Conservation (phyloP, 1,140 invertebrate species). For the Odontomachus brunneus region DNA sequence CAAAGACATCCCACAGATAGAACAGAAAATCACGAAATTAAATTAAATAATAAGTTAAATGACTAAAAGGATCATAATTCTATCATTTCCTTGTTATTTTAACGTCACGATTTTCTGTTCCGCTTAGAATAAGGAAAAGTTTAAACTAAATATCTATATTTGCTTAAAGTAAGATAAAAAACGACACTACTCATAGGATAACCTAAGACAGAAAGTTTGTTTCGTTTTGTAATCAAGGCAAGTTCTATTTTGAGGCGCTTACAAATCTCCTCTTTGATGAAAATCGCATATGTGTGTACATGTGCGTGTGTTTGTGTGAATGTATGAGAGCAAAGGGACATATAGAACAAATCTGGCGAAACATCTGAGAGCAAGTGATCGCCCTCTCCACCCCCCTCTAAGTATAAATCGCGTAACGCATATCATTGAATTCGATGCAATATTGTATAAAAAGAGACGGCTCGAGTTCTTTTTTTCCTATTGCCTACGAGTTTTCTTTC, state of each 20-base stretch:
- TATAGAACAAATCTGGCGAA: slow-evolving; percentile 17
- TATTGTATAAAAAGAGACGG: slow-evolving; percentile 55
- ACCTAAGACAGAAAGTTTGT: too few relatives aligned
- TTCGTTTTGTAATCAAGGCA: background rate
- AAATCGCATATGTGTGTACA: background rate
- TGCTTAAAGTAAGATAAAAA: too few relatives aligned
- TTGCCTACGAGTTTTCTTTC: background rate
- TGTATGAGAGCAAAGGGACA: slow-evolving; percentile 32
- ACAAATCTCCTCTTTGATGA: background rate
- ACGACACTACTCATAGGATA: too few relatives aligned
- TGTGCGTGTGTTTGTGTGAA: too few relatives aligned
- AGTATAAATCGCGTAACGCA: slow-evolving; percentile 25
- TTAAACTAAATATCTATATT: too few relatives aligned
- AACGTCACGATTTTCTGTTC: too few relatives aligned
- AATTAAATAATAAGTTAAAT: too few relatives aligned
- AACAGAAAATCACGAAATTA: too few relatives aligned
- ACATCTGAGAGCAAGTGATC: background rate
- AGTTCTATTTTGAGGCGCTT: background rate
- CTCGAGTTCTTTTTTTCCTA: slow-evolving; percentile 9
- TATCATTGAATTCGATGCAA: slow-evolving; percentile 37
- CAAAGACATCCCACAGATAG: too few relatives aligned
- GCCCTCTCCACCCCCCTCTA: background rate
- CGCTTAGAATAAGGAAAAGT: too few relatives aligned
- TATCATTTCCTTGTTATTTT: too few relatives aligned
- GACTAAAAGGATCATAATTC: too few relatives aligned